Base-by-base conservation (phyloP, 2,888 invertebrate species). In the Oscheius sp. region DNA sequence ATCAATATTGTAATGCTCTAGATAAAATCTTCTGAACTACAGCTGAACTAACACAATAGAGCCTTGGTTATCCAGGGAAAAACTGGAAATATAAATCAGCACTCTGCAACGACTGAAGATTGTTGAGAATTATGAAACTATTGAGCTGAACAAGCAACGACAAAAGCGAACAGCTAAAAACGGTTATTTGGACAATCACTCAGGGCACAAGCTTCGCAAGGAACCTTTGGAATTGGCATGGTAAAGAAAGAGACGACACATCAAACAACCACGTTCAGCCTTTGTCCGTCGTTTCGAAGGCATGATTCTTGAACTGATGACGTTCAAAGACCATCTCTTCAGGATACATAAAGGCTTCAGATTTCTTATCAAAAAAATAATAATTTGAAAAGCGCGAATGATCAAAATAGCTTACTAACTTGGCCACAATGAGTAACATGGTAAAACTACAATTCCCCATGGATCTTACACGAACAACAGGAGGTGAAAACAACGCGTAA, bases 291-390 rank as follows among this genome's bases (percentile, higher is more conserved):
- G 49, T 49, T 41, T 41, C n/a, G 9, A 35, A 35, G 35, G 35
- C 18, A n/a, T 25, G 61, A 23, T 41, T 61, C 18, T 52, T 66
- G 66, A 27, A 49, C 66, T 66, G 49, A 66, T 66, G 66, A 66
- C 66, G 66, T 66, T 49, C 35, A n/a, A 49, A 66, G 52, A 52
- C 66, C 64, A 64, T 7, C 35, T 35, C 35, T 35, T 35, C 3
- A 9, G 35, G 3, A 35, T 35, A 35, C 35, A 35, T 35, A 35
- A 35, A 3, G 35, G 9, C 35, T 35, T 35, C 35, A 35, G 35
- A 35, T 9, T 35, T 9, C 3, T 35, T 35, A 52, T 52, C 52
- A n/a, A 13, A 6, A n/a, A n/a, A 52, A 52, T 18, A 52, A 21
- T 3, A 21, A 13, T 5, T 52, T 52, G 3, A 2, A 21, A 2